Evolutionary conservation across 2,113 vertebrate genomes (phyloP), one percentile per base, ranked within the genome.

Genomic region (Cardinalis cardinalis): DNA sequence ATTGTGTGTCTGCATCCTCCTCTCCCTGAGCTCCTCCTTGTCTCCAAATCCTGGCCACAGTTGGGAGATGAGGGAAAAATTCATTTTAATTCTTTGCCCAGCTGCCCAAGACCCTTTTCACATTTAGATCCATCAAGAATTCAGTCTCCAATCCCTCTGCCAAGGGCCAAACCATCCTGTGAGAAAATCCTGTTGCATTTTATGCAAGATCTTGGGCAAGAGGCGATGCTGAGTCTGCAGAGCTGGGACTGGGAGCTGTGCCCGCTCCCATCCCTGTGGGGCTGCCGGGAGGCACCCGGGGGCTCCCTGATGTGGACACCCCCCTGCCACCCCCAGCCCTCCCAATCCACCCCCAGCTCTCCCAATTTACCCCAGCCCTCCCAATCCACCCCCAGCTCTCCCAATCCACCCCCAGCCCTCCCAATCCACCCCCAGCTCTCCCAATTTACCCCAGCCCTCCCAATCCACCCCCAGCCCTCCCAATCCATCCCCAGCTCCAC

Each of bases 101-200:
- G 34, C 63, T 68, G 52, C 49, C 41, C 49, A 6, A 71, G 73
- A 40, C 43, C 48, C 66, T 1, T 0, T 14, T 52, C 32, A 2
- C 28, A 20, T 14, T n/a, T 1, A 13, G 28, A 3, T 2, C 21
- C 28, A 10, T 0, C 0, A 1, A 18, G 59, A 63, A 69, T 4
- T 24, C 1, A 5, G 15, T 1, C 58, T 28, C 71, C 26, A 13
- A 17, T 7, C 5, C 9, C 66, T n/a, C 44, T 52, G 84, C 58
- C 14, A 7, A 12, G 31, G 68, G 43, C 49, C 41, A 32, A 52
- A 17, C 8, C 5, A 13, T 18, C 31, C 65, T 7, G 75, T 9
- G 19, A 32, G 41, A 32, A 53, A 74, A 28, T 66, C 48, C 12
- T 4, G 7, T 0, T 10, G 21, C 1, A 6, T 28, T 81, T 89